Evolutionary conservation across 92 coral and sea anemone genomes (phyloP).

Genomic region (Umimayanthus kanabou): DNA sequence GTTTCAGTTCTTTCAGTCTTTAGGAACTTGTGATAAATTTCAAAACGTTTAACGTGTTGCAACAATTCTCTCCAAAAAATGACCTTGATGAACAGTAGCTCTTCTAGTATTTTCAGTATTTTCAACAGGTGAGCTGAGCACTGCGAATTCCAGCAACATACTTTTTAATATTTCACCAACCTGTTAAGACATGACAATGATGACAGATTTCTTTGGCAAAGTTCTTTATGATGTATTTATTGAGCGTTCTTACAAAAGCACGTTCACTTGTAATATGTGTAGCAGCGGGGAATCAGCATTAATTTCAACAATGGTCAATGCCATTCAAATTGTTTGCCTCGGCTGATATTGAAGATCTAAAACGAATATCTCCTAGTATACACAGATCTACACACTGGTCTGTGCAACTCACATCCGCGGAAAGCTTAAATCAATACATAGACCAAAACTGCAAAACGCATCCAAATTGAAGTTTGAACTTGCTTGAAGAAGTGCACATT

Average conservation of each 20-base stretch:
- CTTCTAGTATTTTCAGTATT: too few species aligned
- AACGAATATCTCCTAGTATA: too few species aligned
- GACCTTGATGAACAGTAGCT: background rate
- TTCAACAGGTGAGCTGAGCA: background rate
- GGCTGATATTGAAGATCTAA: too few species aligned
- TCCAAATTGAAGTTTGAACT: too few species aligned
- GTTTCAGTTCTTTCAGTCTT: background rate
- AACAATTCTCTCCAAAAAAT: background rate
- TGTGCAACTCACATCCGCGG: too few species aligned
- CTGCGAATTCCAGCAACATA: background rate
- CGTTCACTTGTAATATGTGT: background rate
- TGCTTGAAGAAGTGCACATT: too few species aligned
- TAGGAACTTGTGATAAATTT: background rate
- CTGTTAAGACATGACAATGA: background rate
- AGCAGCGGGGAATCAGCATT: background rate
- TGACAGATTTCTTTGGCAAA: background rate
- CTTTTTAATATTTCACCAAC: background rate
- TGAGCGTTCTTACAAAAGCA: background rate
- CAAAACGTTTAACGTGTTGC: background rate
- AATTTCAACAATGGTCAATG: background rate
- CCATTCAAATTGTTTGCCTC: background rate
- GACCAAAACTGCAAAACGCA: too few species aligned
- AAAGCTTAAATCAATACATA: too few species aligned
- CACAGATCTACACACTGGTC: too few species aligned
- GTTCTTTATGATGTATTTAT: background rate